Conservation (phyloP, 2,888 invertebrate species). For the Drosophila fungiperda region DNA sequence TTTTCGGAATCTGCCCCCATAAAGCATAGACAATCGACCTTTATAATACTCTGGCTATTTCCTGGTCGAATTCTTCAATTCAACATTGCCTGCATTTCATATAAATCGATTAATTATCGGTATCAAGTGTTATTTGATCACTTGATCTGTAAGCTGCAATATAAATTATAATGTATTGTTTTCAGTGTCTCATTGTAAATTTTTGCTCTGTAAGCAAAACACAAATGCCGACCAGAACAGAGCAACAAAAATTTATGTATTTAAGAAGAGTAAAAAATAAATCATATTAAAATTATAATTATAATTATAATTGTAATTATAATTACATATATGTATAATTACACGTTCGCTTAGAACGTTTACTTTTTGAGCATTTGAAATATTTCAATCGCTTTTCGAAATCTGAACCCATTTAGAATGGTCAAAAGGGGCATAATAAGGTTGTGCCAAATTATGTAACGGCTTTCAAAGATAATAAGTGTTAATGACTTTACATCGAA, state of each 20-base stretch:
- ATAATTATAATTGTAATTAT: too few relatives aligned
- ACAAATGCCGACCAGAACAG: too few relatives aligned
- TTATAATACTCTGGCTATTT: too few relatives aligned
- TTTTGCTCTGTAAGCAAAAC: too few relatives aligned
- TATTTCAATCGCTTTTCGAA: not conserved
- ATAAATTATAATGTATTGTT: too few relatives aligned
- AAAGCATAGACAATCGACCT: not conserved
- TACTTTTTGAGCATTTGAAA: slow-evolving; percentile 15
- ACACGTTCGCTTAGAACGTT: slow-evolving; percentile 30
- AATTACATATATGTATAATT: not conserved
- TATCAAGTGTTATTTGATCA: not conserved
- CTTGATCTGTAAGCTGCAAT: not conserved
- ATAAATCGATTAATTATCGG: not conserved
- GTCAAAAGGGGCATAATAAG: not conserved
- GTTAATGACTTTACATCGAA: not conserved
- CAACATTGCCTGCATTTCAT: not conserved
- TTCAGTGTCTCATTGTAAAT: too few relatives aligned
- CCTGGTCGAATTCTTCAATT: too few relatives aligned
- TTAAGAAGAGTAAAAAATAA: too few relatives aligned
- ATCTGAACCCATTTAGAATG: not conserved
- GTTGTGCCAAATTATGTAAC: not conserved
- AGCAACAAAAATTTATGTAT: too few relatives aligned
- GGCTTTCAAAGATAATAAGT: not conserved
- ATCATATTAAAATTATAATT: too few relatives aligned
- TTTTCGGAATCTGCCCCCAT: not conserved